These are phyloP conservation scores for Periparus ater DNA, from an alignment of 2,797 vertebrate genomes.

Conservation along the genomic window DNA sequence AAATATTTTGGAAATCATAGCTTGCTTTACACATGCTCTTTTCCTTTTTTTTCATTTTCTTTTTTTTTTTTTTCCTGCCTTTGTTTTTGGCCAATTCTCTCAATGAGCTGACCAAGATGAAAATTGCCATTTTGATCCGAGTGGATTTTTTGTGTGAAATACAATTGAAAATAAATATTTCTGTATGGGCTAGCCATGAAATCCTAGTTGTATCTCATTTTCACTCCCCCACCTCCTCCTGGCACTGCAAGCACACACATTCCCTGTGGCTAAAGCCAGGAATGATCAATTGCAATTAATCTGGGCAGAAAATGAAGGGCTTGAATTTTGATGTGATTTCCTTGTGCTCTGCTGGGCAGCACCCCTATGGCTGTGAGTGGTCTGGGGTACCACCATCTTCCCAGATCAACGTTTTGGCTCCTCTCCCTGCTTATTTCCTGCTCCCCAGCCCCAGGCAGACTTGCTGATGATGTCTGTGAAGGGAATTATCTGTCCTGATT, in stretches of 20 bases:
- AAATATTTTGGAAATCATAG: background rate
- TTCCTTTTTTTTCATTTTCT: background rate
- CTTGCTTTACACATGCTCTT: background rate
- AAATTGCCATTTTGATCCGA: background rate
- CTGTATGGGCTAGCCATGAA: background rate
- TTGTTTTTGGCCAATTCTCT: background rate
- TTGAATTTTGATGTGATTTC: slow-evolving; percentile 14
- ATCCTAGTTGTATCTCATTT: slow-evolving; percentile 15
- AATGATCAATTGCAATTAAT: slow-evolving; percentile 28
- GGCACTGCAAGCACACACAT: background rate
- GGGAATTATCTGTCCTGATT: background rate
- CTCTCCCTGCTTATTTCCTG: background rate
- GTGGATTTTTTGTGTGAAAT: slow-evolving; percentile 26
- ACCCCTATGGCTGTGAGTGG: background rate
- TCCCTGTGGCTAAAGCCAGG: background rate
- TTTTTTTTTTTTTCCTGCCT: background rate
- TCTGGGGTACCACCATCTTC: background rate
- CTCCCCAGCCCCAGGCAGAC: background rate
- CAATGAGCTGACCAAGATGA: background rate
- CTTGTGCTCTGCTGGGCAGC: background rate
- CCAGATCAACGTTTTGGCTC: background rate
- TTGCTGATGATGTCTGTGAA: background rate
- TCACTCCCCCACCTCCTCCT: slow-evolving; percentile 2
- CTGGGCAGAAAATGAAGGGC: slow-evolving; percentile 17
- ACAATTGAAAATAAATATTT: slow-evolving; percentile 12